Evolutionary conservation across 2,113 vertebrate genomes (phyloP).

Genomic region (Sinocyclocheilus anshuiensis): DNA sequence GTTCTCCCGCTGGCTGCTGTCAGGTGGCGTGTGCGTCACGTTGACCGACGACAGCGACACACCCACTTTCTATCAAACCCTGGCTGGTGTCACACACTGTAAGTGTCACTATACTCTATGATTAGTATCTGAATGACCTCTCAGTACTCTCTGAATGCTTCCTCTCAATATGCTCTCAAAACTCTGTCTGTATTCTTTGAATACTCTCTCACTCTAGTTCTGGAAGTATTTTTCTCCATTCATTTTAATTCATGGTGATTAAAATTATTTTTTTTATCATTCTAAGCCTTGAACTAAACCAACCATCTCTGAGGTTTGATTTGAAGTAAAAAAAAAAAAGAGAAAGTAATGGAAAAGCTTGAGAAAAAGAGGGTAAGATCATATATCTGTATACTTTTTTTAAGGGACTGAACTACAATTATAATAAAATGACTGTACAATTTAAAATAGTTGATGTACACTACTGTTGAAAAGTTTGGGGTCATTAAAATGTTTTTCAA

Average conservation of each 20-base stretch:
- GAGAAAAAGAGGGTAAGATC: too few species aligned
- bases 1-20: slow-evolving; percentile 95
- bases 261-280: not conserved
- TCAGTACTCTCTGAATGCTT: not conserved
- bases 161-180: not conserved
- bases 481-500: too few species aligned
- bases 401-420: too few species aligned
- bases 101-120: slow-evolving; percentile 69
- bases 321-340: too few species aligned
- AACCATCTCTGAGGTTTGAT: not conserved
- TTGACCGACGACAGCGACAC: slow-evolving; percentile 98
- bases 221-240: not conserved
- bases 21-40: slow-evolving; percentile 93
- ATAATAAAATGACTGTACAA: too few species aligned
- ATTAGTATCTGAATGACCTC: not conserved
- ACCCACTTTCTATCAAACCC: slow-evolving; percentile 98
- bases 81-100: slow-evolving; percentile 98
- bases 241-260: not conserved
- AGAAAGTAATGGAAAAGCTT: too few species aligned
- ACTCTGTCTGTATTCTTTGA: not conserved
- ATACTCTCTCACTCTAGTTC: not conserved
- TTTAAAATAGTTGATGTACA: too few species aligned
- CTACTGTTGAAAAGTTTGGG: too few species aligned
- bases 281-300: not conserved
- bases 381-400: too few species aligned